Evolutionary conservation across 2,888 invertebrate species (phyloP).

Genomic region (Archips xylosteana): DNA sequence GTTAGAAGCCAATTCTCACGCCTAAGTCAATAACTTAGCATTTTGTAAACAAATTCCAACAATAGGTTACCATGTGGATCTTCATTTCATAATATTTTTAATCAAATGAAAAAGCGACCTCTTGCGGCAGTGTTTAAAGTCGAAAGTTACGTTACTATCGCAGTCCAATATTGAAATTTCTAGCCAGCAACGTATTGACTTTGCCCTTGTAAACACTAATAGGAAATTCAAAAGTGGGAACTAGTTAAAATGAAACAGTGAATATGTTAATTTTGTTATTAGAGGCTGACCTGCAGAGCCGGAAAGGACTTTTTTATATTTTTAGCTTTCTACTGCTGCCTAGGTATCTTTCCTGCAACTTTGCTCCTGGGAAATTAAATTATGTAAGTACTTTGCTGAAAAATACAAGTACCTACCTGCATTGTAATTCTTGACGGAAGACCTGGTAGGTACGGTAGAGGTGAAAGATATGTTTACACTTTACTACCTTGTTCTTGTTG

Average conservation of each 20-base stretch:
- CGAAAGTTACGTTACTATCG: constrained; percentile 46
- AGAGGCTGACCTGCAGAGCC: constrained; percentile 47
- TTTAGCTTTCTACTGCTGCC: constrained; percentile 41
- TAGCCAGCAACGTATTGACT: constrained; percentile 77
- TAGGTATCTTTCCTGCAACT: not conserved
- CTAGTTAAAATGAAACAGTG: constrained; percentile 82
- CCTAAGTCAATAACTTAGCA: constrained; percentile 79
- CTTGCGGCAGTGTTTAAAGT: constrained; percentile 46
- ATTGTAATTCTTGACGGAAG: no score
- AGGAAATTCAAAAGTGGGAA: constrained; percentile 83
- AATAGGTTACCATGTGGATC: constrained; percentile 66
- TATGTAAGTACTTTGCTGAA: not conserved
- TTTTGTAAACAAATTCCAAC: constrained; percentile 79
- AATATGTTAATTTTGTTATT: constrained; percentile 78
- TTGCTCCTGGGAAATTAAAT: not conserved
- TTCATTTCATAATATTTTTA: constrained; percentile 63
- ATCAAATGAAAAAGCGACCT: constrained; percentile 50
- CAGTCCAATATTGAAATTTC: constrained; percentile 59
- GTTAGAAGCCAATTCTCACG: constrained; percentile 83
- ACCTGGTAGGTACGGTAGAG: no score
- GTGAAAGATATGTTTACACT: no score
- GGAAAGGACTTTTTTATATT: constrained; percentile 50
- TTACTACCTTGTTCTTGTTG: no score
- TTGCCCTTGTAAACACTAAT: constrained; percentile 83
- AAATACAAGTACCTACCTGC: no score